These are phyloP conservation scores for Numenius phaeopus DNA, from an alignment of 2,797 vertebrate genomes.

Conservation along the genomic window DNA sequence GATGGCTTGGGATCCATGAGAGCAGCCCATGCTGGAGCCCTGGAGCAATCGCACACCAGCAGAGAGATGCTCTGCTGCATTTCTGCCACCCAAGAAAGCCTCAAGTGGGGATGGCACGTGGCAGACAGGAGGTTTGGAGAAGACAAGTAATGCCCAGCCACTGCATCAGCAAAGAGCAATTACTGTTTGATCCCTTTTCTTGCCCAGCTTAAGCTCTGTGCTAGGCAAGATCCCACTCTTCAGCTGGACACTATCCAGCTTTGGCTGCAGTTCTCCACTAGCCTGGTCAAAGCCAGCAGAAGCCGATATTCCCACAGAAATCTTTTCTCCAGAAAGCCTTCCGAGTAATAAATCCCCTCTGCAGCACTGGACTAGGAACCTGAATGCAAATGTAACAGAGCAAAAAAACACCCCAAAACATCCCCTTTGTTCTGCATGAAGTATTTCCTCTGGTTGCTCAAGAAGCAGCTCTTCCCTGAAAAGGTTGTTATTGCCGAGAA, in stretches of 20 bases:
- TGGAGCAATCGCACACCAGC: background rate
- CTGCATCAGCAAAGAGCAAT: background rate
- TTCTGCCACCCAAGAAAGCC: background rate
- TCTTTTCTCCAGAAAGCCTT: background rate
- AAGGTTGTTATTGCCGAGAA: background rate
- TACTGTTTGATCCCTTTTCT: background rate
- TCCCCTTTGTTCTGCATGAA: background rate
- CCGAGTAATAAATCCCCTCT: background rate
- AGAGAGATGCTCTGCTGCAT: background rate
- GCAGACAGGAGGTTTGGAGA: background rate
- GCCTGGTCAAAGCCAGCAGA: background rate
- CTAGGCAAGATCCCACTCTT: background rate
- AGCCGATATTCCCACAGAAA: background rate
- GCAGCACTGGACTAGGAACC: background rate
- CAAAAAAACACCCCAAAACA: background rate
- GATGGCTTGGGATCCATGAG: fast-evolving
- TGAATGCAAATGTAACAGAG: background rate
- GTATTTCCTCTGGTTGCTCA: background rate
- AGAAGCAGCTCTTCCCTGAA: background rate
- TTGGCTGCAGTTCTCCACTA: background rate
- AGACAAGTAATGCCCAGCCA: background rate
- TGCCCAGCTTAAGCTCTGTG: background rate
- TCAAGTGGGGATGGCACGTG: background rate
- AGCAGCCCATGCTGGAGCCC: background rate
- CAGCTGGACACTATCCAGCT: background rate